These are phyloP conservation scores for Onychomys leucogaster DNA, from an alignment of 2,797 vertebrate genomes.

Conservation along the genomic window DNA sequence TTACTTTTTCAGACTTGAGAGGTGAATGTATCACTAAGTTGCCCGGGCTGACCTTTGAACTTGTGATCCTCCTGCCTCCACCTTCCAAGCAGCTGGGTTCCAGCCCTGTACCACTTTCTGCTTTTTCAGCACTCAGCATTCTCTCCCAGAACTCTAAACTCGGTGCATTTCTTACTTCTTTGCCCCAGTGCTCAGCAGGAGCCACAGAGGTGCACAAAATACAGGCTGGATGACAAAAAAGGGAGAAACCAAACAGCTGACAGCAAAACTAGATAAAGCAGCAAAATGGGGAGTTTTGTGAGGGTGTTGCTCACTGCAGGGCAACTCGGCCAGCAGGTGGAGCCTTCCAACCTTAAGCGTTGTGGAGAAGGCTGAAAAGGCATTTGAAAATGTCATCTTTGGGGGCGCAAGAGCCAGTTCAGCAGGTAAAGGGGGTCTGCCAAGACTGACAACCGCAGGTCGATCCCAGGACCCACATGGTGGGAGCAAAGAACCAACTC, in stretches of 20 bases:
- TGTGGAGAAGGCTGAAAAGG: background rate
- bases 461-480: background rate
- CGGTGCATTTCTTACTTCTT: background rate
- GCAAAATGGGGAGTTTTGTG: background rate
- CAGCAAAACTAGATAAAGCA: background rate
- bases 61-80: background rate
- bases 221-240: background rate
- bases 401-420: too few relatives aligned
- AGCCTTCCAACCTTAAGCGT: constrained; percentile 15
- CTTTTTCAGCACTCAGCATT: background rate
- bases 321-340: constrained; percentile 25
- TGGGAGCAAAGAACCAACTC: background rate
- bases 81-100: background rate
- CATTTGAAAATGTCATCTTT: background rate
- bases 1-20: background rate
- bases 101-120: background rate
- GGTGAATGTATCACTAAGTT: background rate
- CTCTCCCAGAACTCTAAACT: background rate
- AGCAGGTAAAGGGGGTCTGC: background rate
- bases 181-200: background rate
- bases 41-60: background rate
- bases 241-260: background rate
- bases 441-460: background rate
- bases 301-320: background rate
- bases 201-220: background rate